Conservation (phyloP, 2,113 vertebrate genomes). For the Equus przewalskii region DNA sequence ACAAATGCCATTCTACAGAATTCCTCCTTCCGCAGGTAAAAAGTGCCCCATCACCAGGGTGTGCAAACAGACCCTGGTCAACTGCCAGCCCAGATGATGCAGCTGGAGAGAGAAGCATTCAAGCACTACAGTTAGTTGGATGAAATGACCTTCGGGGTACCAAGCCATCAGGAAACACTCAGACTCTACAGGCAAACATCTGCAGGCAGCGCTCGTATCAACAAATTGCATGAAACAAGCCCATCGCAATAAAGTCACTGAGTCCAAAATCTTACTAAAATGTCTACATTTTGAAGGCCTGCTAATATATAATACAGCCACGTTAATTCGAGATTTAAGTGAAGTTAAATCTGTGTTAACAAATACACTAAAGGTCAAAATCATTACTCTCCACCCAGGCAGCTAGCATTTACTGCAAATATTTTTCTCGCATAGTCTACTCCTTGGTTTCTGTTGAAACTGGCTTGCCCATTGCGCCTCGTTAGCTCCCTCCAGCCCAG, state of each 20-base stretch:
- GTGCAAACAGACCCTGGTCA: not conserved
- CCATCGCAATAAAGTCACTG: not conserved
- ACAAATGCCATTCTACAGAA: not conserved
- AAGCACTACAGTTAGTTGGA: not conserved
- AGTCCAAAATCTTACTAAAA: conserved; percentile 5
- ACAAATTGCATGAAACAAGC: not conserved
- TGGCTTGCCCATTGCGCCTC: not conserved
- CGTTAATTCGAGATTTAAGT: conserved; percentile 19
- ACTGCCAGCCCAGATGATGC: not conserved
- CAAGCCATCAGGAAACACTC: not conserved
- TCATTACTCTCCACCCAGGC: not conserved
- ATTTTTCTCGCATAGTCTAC: not conserved
- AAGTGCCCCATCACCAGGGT: not conserved
- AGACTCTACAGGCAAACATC: not conserved
- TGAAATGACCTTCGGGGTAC: not conserved
- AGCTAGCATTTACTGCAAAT: not conserved
- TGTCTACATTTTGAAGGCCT: not conserved
- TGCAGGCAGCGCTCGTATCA: not conserved
- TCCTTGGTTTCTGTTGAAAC: not conserved
- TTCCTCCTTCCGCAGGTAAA: not conserved
- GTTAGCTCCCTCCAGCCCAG: not conserved
- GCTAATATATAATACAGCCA: not conserved
- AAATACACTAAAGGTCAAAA: not conserved
- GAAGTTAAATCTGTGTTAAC: conserved; percentile 23
- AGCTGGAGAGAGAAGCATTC: not conserved